A percentile compares a stretch with the other conserved stretches of the same genome.
These are phyloP conservation scores for Chitala chitala DNA, from an alignment of 2,113 vertebrate species.

Conservation along the genomic window DNA sequence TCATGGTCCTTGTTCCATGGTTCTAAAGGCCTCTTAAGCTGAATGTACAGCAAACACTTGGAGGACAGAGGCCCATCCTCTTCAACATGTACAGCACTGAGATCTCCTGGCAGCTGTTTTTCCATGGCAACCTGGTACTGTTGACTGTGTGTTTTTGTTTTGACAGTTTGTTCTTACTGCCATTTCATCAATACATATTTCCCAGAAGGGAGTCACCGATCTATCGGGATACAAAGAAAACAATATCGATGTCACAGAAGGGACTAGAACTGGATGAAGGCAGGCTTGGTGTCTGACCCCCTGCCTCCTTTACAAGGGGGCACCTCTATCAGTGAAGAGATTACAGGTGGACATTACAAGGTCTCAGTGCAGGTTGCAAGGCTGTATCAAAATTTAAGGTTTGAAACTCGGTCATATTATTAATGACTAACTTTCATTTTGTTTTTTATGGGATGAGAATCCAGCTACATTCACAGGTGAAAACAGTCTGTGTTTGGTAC, in stretches of 20 bases:
- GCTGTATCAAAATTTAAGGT: slow-evolving; percentile 13
- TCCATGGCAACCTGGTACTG: not conserved
- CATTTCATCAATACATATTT: slow-evolving; percentile 14
- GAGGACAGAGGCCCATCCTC: not conserved
- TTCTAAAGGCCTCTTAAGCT: too few species aligned
- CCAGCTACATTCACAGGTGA: too few species aligned
- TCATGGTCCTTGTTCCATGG: too few species aligned
- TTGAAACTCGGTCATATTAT: not conserved
- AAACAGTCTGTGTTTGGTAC: too few species aligned
- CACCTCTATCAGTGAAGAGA: slow-evolving; percentile 4
- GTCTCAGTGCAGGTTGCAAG: not conserved
- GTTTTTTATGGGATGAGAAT: too few species aligned
- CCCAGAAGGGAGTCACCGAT: not conserved
- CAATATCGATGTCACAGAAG: not conserved
- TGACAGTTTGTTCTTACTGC: slow-evolving; percentile 7
- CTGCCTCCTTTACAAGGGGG: not conserved
- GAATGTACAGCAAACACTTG: not conserved
- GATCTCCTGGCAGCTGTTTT: not conserved
- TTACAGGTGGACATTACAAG: not conserved
- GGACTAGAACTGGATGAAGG: not conserved
- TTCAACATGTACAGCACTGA: not conserved
- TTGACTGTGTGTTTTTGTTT: not conserved
- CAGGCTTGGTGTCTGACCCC: not conserved
- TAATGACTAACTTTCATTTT: too few species aligned
- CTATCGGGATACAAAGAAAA: not conserved